A percentile compares a stretch with the other conserved stretches of the same genome.
Evolutionary conservation across 2,888 invertebrate genomes (phyloP).

Genomic region (Molorchus minor): DNA sequence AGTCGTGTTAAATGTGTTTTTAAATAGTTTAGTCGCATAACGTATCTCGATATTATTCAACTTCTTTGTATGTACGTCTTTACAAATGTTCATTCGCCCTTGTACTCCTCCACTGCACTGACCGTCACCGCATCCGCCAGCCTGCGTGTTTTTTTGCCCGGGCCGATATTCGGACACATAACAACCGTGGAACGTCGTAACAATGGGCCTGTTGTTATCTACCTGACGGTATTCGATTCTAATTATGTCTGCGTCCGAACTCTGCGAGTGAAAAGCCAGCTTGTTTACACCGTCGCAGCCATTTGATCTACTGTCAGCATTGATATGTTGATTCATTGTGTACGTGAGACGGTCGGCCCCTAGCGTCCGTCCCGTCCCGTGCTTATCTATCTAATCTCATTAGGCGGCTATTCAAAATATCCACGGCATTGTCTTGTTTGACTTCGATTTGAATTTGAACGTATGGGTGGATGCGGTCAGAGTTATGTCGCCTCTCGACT

Average conservation of each 20-base stretch:
- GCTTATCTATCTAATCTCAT: constrained; percentile 18
- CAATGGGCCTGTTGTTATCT: constrained; percentile 62
- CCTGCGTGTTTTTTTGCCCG: constrained; percentile 28
- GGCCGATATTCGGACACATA: constrained; percentile 56
- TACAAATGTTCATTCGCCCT: too few relatives aligned
- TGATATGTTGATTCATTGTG: constrained; percentile 53
- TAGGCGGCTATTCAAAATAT: constrained; percentile 12
- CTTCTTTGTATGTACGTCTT: too few relatives aligned
- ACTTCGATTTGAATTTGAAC: not conserved
- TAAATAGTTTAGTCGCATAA: too few relatives aligned
- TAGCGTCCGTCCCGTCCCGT: not conserved
- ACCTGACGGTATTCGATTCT: constrained; percentile 58
- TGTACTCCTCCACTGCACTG: too few relatives aligned
- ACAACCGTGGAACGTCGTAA: constrained; percentile 58
- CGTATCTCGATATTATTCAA: too few relatives aligned
- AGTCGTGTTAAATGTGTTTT: too few relatives aligned
- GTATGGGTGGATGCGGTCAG: not conserved
- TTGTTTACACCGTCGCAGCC: constrained; percentile 50
- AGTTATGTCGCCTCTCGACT: not conserved
- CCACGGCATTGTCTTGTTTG: constrained; percentile 2
- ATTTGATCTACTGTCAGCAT: constrained; percentile 46
- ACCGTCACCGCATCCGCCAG: constrained; percentile 9
- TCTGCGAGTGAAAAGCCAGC: constrained; percentile 38
- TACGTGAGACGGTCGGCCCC: not conserved
- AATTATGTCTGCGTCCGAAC: constrained; percentile 51